These are phyloP conservation scores for Lindbergichthys nudifrons DNA, from an alignment of 2,797 vertebrate genomes.

Conservation along the genomic window DNA sequence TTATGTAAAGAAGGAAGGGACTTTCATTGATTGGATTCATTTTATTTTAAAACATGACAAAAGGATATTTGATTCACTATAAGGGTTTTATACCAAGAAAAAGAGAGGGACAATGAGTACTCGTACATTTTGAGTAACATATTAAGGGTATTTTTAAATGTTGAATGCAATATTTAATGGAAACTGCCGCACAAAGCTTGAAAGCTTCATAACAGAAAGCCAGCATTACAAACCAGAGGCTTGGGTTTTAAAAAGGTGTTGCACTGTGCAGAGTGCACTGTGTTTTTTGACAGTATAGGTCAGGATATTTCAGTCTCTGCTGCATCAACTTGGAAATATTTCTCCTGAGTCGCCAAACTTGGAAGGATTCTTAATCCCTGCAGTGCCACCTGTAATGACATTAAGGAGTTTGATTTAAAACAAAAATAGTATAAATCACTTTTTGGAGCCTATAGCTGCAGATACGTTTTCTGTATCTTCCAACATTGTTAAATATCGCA, in stretches of 20 bases:
- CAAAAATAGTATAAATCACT: neutral
- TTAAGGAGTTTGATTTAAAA: neutral
- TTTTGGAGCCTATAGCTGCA: neutral
- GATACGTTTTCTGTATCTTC: neutral
- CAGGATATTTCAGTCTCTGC: neutral
- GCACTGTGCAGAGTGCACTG: neutral
- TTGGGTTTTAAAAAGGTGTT: neutral
- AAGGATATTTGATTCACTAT: slow-evolving; percentile 22
- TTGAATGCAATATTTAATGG: neutral
- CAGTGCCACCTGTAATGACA: no score
- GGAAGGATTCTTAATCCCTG: neutral
- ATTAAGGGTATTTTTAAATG: neutral
- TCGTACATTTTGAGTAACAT: neutral
- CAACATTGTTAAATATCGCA: no score
- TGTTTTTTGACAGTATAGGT: neutral
- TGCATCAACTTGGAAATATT: neutral
- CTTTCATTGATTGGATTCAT: slow-evolving; percentile 28
- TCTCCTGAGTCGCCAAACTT: neutral
- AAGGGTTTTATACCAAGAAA: slow-evolving; percentile 20
- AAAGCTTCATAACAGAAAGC: no score
- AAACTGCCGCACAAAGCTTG: neutral
- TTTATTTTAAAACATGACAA: slow-evolving; percentile 10
- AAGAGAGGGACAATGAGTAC: neutral
- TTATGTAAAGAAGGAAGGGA: slow-evolving; percentile 1
- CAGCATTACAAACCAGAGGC: no score